These are phyloP conservation scores for Ataeniobius toweri DNA, from an alignment of 2,797 vertebrate species.

Conservation along the genomic window DNA sequence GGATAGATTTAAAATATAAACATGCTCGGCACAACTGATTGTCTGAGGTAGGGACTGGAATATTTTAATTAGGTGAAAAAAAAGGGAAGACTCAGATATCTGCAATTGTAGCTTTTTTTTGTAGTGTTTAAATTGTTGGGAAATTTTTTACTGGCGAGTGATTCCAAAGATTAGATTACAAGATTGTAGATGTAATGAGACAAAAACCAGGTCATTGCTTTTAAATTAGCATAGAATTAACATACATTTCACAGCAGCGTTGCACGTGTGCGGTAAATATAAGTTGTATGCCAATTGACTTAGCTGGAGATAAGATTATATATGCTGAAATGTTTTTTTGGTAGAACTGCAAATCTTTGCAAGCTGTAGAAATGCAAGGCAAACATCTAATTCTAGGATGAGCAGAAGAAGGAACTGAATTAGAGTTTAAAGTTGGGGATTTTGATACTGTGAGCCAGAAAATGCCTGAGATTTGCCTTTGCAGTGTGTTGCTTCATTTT, in stretches of 20 bases:
- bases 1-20: conserved; percentile 1
- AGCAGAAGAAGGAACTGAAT: no score
- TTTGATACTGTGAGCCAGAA: no score
- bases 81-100: not conserved
- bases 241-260: not conserved
- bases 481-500: no score
- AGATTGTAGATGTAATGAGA: not conserved
- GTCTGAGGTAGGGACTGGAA: not conserved
- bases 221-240: not conserved
- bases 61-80: not conserved
- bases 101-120: not conserved
- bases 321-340: no score
- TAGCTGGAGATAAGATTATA: no score
- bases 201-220: not conserved
- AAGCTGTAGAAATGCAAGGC: no score
- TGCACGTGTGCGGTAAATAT: no score
- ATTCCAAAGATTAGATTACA: not conserved
- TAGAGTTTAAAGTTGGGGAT: no score
- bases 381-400: no score
- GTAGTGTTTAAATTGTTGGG: not conserved
- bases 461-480: no score
- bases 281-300: no score
- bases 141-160: not conserved
- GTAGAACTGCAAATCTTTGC: no score
- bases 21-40: not conserved